Base-by-base conservation (phyloP, 1,140 invertebrate species). In the Pantala flavescens region DNA sequence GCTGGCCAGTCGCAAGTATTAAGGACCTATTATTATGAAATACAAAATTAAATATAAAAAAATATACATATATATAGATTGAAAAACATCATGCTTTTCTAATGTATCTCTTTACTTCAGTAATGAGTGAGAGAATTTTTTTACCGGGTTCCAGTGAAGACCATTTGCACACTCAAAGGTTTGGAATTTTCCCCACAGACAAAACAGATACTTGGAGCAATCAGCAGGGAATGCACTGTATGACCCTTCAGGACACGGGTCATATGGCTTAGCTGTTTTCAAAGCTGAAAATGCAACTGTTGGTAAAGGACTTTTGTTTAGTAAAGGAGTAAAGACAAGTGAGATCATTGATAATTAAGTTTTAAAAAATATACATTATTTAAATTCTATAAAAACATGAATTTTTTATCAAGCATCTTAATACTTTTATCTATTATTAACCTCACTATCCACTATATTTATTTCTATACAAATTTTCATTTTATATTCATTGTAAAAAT, bases 1-100 rank as follows among this genome's bases (percentile, higher is more conserved):
- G 81, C 80, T 0, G 92, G 92, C 92, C 92, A 95, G 77, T 95
- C 92, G 78, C 93, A 95, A 71, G 89, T 88, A 77, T 85, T 85
- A 75, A 83, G 14, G 5, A 43, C 74, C 74, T 75, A 19, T 70
- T 16, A 1, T 14, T 2, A 73, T 73, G 63, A 73, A 73, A 73
- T 23, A 55, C 2, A 73, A 73, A 73, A 43, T 2, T 43, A 72
- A 28, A 70, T 21, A 70, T 21, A n/a, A 63, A 14, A 14, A 63
- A 14, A 63, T 63, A 63, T 63, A n/a, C 12, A 63, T 63, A 14
- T 14, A n/a, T 63, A 14, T 63, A 14, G 49, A 14, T 63, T 63
- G 49, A 14, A n/a, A n/a, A 14, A 63, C 14, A 14, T 63, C 12
- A 63, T 14, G 12, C 49, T 63, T 63, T 14, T 63, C 49, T 14